Conservation (phyloP, 2,797 vertebrate species). For the Tadarida brasiliensis region DNA sequence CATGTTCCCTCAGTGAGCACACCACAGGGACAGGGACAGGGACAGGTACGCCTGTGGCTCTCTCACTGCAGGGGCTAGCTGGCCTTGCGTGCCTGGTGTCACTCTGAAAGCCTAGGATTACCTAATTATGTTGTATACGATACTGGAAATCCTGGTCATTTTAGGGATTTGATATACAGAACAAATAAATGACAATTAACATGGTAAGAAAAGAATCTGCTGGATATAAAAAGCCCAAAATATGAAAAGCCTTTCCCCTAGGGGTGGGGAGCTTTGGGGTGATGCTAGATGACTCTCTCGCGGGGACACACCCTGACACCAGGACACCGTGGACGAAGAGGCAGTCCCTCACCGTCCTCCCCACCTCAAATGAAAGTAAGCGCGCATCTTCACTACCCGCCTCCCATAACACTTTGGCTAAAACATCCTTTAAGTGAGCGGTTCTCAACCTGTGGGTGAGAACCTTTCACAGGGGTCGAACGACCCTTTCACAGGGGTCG, state of each 20-base stretch:
- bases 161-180: neutral
- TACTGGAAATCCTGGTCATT: neutral
- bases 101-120: too few species aligned
- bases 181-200: neutral
- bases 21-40: neutral
- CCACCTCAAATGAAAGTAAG: neutral
- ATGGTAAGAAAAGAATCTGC: neutral
- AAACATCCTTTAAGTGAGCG: neutral
- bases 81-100: neutral
- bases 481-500: too few species aligned
- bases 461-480: too few species aligned
- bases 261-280: neutral
- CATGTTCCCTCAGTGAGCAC: neutral
- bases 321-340: neutral
- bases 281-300: neutral
- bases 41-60: neutral
- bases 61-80: neutral
- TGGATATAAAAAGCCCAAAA: neutral
- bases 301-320: neutral
- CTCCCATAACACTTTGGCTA: neutral
- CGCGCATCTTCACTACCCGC: neutral
- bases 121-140: too few species aligned
- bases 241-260: neutral
- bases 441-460: too few species aligned
- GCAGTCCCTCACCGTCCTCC: neutral